Evolutionary conservation across 1,140 invertebrate species (phyloP), one percentile per base, ranked within the genome.

Genomic region (Acromyrmex heyeri): DNA sequence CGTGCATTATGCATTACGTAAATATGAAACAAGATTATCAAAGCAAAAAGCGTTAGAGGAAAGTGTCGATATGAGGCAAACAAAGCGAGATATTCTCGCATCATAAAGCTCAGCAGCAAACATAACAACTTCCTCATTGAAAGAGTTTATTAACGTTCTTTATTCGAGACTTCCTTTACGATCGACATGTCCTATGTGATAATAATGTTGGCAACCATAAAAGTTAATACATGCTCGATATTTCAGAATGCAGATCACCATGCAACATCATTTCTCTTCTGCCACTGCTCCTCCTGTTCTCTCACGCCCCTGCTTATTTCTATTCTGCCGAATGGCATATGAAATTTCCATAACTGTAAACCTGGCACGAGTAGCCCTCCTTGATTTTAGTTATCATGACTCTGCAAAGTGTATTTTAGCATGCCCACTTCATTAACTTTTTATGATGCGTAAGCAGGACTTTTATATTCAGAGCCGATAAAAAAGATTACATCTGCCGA

Each of bases 91-190:
- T 62, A 85, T 78, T 55, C 24, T 65, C 59, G 53, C 55, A 27
- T 91, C 88, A 83, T 93, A 93, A 92, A 93, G 61, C 65, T 38
- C 62, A 75, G 16, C 7, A 65, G 61, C 69, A 79, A 87, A 85
- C 90, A 91, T 91, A 92, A 93, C 91, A 93, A 93, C 89, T 91
- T 92, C 92, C 91, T 92, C 88, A 91, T 90, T 90, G 88, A 81
- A 86, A 85, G 88, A 93, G 89, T 93, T 93, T 93, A 93, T 91
- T 92, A 92, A 86, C 82, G 85, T 87, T 64, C 85, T 88, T 91
- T 89, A 91, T 91, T 81, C 86, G 61, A 73, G 72, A 86, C 72
- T 85, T 86, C 69, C 81, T 90, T 93, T 91, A 91, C 87, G 87
- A 91, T 91, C 90, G 88, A 75, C 24, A 30, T 85, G 81, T 88